Evolutionary conservation across 2,797 vertebrate genomes (phyloP), one percentile per base, ranked within the genome.

Genomic region (Cynopterus sphinx): DNA sequence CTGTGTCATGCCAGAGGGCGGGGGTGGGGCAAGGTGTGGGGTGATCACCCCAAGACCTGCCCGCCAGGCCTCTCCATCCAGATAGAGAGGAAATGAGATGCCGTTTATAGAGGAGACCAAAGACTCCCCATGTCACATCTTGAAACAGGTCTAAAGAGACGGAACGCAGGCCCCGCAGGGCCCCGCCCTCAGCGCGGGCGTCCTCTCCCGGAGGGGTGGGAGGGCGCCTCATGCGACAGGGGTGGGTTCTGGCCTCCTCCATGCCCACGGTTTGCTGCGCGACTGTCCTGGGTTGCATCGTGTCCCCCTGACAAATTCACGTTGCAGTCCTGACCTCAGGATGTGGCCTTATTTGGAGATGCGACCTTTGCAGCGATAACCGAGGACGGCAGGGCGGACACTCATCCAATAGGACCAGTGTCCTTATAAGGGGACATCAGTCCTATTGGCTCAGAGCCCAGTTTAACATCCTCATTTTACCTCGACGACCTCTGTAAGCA

Each of bases 1-100:
- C 98, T 98, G 97, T 97, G 98, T 97, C 98, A 94, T 87, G 98
- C 98, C 97, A 95, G 97, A 88, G 95, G 94, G 91, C 70, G 9
- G 81, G 19, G 55, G 13, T 2, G 21, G 36, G 59, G 53, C 53
- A 73, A 91, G 97, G 92, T 96, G 95, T 65, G 15, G 43, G 53
- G 51, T n/a, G 57, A 36, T 68, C 31, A 39, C 67, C 63, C 70
- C 1, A 17, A 94, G 94, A 95, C 96, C 96, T 84, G 82, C 65
- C 74, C 46, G 59, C 94, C 94, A 87, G 94, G 49, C 87, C 92
- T 75, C 74, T 94, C 90, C 59, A 36, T 57, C 92, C 95, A 75
- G 93, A 95, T 77, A 96, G 95, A 96, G 97, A 97, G 95, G 24
- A 97, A 97, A 98, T 87, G 51, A 98, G 93, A 94, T 87, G 79